Base-by-base conservation (phyloP, 2,113 vertebrate genomes). In the Podarcis cretensis region DNA sequence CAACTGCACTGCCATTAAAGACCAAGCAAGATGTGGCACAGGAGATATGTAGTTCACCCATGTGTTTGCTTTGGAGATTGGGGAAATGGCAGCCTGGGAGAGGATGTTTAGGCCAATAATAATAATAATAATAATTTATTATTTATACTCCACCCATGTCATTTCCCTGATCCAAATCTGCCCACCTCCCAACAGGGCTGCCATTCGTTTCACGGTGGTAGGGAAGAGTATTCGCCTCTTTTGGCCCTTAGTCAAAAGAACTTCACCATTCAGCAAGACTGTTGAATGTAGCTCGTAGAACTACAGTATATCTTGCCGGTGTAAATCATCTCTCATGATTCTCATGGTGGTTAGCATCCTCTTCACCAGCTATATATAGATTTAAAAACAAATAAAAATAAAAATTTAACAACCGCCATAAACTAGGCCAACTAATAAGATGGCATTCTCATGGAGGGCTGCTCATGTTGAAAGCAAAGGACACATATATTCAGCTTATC, bases 331-430 rank as follows among this genome's bases (percentile, higher is more conserved):
- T 54, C 35, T 85, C 81, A 77, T 88, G 1, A 0, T 0, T 73
- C 63, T 54, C 1, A 12, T 54, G 74, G 35, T 10, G 4, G 12
- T 6, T 27, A 91, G 13, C 32, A 25, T 83, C 59, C 20, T 20
- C 43, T 2, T 2, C 81, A 48, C 3, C 81, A 81, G 0, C 20
- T 6, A 81, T 3, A 59, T 6, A 2, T 59, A 54, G n/a, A 43
- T 7, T 7, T 63, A 16, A 63, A 82, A 63, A 48, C 40, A 30
- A 54, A 54, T 23, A 5, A 59, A 2, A 48, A 32, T 75, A 25
- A 23, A 81, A 1, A 37, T 27, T 43, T 89, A 20, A 54, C 48
- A 85, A 25, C 78, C 32, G 8, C 43, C 63, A 82, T 92, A 84
- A 65, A 0, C 0, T 20, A 27, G 57, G 75, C 18, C 5, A 37